These are phyloP conservation scores for Babyrousa celebensis DNA, from an alignment of 2,797 vertebrate species.

Conservation along the genomic window DNA sequence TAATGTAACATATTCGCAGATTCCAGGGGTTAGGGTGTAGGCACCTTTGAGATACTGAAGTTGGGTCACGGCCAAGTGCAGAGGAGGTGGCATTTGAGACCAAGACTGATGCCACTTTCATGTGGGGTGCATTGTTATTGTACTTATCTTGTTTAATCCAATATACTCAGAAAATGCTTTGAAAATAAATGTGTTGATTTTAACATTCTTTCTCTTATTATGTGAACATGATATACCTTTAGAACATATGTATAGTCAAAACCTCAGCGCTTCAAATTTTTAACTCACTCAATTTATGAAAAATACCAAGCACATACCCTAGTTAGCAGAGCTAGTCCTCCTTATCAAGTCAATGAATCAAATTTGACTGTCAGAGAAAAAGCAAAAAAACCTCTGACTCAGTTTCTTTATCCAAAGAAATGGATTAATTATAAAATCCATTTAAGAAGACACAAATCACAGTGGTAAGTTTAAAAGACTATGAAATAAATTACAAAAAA, in stretches of 20 bases:
- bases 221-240: background rate
- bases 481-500: background rate
- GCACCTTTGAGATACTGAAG: background rate
- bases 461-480: background rate
- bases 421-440: background rate
- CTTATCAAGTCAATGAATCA: background rate
- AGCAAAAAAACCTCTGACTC: background rate
- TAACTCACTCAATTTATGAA: background rate
- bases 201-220: background rate
- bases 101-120: background rate
- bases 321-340: background rate
- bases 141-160: background rate
- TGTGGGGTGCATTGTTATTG: background rate
- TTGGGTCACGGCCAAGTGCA: background rate
- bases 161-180: background rate
- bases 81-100: background rate
- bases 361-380: background rate
- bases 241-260: background rate
- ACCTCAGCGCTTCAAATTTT: background rate
- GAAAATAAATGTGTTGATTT: background rate
- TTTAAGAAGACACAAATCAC: background rate
- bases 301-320: background rate
- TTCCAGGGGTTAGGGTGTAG: background rate
- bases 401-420: constrained; percentile 23
- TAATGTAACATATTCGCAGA: constrained; percentile 34